Evolutionary conservation across 2,797 vertebrate genomes (phyloP).

Genomic region (Avahi laniger): DNA sequence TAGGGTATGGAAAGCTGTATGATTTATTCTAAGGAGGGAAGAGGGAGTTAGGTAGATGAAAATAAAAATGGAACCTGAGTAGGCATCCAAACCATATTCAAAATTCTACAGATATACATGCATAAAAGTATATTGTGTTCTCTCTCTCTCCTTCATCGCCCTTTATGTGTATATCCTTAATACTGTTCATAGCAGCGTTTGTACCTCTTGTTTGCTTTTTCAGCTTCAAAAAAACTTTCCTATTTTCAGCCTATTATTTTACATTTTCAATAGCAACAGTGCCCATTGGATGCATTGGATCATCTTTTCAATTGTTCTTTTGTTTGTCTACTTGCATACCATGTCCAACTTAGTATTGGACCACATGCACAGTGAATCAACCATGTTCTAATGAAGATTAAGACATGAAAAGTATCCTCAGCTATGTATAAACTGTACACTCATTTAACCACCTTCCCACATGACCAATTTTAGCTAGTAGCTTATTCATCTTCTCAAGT

Average conservation of each 20-base stretch:
- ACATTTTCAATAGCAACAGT: background rate
- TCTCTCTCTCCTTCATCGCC: background rate
- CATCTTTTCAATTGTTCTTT: constrained; percentile 39
- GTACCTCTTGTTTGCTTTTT: background rate
- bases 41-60: background rate
- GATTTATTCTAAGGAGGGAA: constrained; percentile 53
- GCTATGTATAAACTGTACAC: constrained; percentile 48
- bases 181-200: constrained; percentile 38
- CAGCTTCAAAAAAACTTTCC: background rate
- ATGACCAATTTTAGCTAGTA: constrained; percentile 69
- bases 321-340: constrained; percentile 46
- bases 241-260: background rate
- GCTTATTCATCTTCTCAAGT: constrained; percentile 73
- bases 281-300: background rate
- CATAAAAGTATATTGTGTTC: background rate
- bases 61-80: constrained; percentile 3
- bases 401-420: constrained; percentile 37
- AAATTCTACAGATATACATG: background rate
- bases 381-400: constrained; percentile 74
- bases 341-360: constrained; percentile 27
- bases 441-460: constrained; percentile 63
- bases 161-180: background rate
- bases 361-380: constrained; percentile 49
- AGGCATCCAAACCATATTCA: constrained; percentile 28
- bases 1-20: constrained; percentile 6